phyloP scores from a whole-genome alignment of 2,888 invertebrate species.

The Podotricha telesiphe region DNA sequence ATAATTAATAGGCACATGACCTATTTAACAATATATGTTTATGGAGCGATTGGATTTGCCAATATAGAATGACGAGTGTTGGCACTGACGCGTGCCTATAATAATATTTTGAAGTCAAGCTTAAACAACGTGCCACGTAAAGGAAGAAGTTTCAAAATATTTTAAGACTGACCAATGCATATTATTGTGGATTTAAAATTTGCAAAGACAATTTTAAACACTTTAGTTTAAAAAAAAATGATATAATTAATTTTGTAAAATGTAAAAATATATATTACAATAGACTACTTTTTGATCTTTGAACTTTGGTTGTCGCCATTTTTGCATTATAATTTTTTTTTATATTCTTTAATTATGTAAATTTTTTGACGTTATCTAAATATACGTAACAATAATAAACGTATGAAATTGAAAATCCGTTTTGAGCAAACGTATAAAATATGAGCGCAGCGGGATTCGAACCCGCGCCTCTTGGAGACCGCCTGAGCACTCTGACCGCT shows the following conservation, averaged over 20 bases:
- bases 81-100: constrained; percentile 35
- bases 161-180: constrained; percentile 24
- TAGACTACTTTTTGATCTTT: no score
- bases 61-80: constrained; percentile 35
- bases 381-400: not conserved
- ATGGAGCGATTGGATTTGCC: constrained; percentile 13
- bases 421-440: no score
- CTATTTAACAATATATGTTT: constrained; percentile 10
- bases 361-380: not conserved
- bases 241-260: not conserved
- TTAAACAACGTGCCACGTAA: constrained; percentile 32
- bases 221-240: not conserved
- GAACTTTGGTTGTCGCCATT: no score
- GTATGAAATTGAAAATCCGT: no score
- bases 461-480: no score
- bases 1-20: constrained; percentile 1
- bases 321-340: no score
- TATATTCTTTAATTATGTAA: no score
- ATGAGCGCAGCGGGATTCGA: no score
- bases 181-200: constrained; percentile 2
- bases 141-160: constrained; percentile 34
- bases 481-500: no score
- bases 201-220: not conserved
- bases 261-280: no score
- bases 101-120: constrained; percentile 41